Base-by-base conservation (phyloP, 2,888 invertebrate species). In the Xanthia togata region DNA sequence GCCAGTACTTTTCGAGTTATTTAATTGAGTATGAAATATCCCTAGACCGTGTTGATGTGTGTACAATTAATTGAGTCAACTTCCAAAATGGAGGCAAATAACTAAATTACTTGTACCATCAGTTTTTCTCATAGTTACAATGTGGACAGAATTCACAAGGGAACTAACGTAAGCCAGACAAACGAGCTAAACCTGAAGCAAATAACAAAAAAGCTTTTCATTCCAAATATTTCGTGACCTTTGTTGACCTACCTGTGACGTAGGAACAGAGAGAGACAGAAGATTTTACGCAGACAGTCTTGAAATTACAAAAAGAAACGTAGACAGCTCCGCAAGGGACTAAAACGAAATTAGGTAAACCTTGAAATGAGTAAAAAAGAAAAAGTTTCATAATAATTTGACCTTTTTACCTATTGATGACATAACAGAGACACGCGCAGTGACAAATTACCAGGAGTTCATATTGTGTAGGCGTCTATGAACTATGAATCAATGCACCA, bases 201-300 rank as follows among this genome's bases (percentile, higher is more conserved):
- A 78, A 78, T 63, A 50, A 76, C 53, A 70, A 20, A 81, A 69
- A 79, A 83, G 69, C 73, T 67, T 79, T 75, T 73, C 72, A 81
- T 81, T 78, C 82, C 71, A 71, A 71, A 84, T 76, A 80, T 76
- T 78, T 60, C 41, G 38, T 82, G 86, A 88, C 88, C 88, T 87
- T 87, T 77, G 82, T 81, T 87, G 86, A 87, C 86, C 86, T 88
- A 85, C 82, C 85, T 70, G 76, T 80, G 86, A 86, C 87, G 88
- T 88, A 73, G n/a, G n/a, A 31, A 71, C 4, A 23, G 74, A 78
- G 17, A 63, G 73, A 85, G 74, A 83, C 71, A 67, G 41, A 74
- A 57, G 12, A 78, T 77, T 72, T 63, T 75, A 83, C 78, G 71
- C 75, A 81, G 65, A 71, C 70, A 53, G 50, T 62, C 77, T 78